These are phyloP conservation scores for Pelvicachromis taeniatus DNA, from an alignment of 2,113 vertebrate species.

Conservation along the genomic window DNA sequence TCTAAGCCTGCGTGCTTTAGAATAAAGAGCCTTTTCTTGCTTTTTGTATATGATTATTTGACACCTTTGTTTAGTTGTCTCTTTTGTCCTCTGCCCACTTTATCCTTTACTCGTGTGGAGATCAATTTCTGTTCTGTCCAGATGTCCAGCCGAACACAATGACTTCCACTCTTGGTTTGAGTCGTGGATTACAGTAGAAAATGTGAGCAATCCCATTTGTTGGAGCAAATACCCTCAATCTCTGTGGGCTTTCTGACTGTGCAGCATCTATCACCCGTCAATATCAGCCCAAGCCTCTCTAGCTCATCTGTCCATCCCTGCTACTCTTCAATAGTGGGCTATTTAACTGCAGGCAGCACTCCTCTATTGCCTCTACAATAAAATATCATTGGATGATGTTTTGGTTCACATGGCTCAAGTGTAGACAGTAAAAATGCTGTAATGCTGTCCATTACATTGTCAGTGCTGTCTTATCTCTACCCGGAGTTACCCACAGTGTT, in stretches of 20 bases:
- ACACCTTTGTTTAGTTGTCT: background rate
- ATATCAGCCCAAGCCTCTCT: slow-evolving; percentile 26
- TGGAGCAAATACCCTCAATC: slow-evolving; percentile 43
- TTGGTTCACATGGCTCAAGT: background rate
- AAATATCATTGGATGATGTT: slow-evolving; percentile 9
- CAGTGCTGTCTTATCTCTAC: background rate
- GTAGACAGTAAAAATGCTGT: background rate
- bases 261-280: slow-evolving; percentile 40
- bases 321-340: slow-evolving; percentile 7
- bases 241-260: slow-evolving; percentile 10
- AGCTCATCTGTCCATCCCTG: slow-evolving; percentile 1
- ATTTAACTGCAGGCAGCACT: slow-evolving; percentile 22
- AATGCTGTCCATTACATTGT: background rate
- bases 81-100: background rate
- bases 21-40: background rate
- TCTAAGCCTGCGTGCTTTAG: background rate
- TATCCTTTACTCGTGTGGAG: background rate
- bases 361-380: background rate
- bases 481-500: background rate
- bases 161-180: slow-evolving; percentile 8
- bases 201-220: slow-evolving; percentile 52
- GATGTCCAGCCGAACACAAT: background rate
- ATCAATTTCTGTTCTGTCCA: background rate
- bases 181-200: slow-evolving; percentile 40
- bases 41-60: background rate